These are phyloP conservation scores for Ichneumoninae sp. DNA, from an alignment of 2,888 invertebrate species.

Conservation along the genomic window DNA sequence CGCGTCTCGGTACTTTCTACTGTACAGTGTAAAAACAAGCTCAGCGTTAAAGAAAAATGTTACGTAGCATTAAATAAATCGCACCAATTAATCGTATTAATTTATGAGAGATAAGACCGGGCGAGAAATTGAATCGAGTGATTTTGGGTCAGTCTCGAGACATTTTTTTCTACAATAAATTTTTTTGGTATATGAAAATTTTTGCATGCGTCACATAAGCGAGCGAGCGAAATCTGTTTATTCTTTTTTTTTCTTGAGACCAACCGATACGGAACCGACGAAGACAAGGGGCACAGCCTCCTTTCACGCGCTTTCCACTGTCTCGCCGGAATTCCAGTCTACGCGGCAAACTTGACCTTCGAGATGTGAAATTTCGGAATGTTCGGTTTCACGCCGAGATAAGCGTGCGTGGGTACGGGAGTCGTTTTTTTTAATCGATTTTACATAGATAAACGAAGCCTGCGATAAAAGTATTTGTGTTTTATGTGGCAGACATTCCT, in stretches of 20 bases:
- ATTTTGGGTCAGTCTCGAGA: conserved; percentile 11
- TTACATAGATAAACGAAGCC: not conserved
- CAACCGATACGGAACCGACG: not conserved
- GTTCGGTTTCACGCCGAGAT: conserved; percentile 21
- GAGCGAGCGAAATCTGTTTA: conserved; percentile 8
- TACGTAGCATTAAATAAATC: not conserved
- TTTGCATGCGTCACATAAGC: conserved; percentile 2
- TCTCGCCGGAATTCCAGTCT: conserved; percentile 55
- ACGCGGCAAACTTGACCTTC: conserved; percentile 66
- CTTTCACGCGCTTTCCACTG: conserved; percentile 57
- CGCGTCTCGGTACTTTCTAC: conserved; percentile 50
- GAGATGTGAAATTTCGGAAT: conserved; percentile 64
- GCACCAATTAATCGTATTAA: not conserved
- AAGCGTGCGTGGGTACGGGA: conserved; percentile 11
- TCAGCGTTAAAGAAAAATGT: not conserved
- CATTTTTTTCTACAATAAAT: not conserved
- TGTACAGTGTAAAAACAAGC: not conserved
- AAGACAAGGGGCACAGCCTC: conserved; percentile 34
- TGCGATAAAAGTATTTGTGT: not conserved
- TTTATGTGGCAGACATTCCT: not conserved
- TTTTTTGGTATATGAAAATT: conserved; percentile 13
- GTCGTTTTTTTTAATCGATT: conserved; percentile 11
- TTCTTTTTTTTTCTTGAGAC: not conserved
- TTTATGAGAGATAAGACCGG: not conserved
- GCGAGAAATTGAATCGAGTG: not conserved